These are phyloP conservation scores for Buceros bicornis DNA, from an alignment of 2,797 vertebrate species.

Conservation along the genomic window DNA sequence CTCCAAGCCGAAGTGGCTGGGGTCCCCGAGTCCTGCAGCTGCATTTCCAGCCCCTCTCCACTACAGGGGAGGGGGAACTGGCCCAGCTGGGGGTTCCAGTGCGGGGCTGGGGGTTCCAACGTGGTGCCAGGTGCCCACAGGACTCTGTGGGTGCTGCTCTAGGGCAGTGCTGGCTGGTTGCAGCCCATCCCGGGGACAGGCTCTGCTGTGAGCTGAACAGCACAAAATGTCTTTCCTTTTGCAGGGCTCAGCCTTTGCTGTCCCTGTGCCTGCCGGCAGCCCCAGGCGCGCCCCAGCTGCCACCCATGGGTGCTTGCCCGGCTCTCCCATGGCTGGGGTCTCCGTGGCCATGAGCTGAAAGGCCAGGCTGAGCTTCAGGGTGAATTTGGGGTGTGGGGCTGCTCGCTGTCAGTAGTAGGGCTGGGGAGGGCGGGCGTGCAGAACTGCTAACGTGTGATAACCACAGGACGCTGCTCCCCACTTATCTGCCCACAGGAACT, in stretches of 20 bases:
- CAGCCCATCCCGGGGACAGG: no score
- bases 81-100: not conserved
- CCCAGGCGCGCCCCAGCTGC: not conserved
- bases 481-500: not conserved
- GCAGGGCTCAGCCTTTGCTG: not conserved
- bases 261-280: fast-evolving
- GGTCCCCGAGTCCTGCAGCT: not conserved
- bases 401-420: not conserved
- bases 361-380: not conserved
- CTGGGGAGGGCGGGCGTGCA: not conserved
- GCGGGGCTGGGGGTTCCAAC: not conserved
- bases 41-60: not conserved
- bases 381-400: not conserved
- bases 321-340: not conserved
- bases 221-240: not conserved
- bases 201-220: not conserved
- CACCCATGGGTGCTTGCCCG: fast-evolving
- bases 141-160: no score
- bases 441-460: not conserved
- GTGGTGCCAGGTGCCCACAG: no score
- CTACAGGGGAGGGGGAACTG: not conserved
- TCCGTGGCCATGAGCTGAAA: not conserved
- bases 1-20: no score
- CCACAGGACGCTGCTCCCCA: fast-evolving
- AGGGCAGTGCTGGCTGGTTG: no score